These are phyloP conservation scores for Phainopepla nitens DNA, from an alignment of 2,113 vertebrate genomes.

Conservation along the genomic window DNA sequence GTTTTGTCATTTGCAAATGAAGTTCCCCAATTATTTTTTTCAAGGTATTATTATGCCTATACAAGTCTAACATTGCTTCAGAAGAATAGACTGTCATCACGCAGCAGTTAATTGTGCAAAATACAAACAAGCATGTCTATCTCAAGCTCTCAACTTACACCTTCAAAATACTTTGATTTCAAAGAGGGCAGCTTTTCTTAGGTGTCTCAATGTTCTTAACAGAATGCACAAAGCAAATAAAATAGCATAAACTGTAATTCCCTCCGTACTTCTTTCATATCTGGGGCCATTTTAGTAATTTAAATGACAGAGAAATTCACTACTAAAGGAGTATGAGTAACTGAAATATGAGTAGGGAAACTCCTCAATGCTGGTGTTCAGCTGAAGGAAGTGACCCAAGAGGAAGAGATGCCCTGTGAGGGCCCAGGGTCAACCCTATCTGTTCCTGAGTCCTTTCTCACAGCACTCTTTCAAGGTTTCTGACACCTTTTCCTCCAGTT, in stretches of 20 bases:
- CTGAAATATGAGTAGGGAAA: neutral
- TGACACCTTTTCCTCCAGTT: neutral
- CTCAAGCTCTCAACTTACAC: neutral
- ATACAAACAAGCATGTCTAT: accelerated
- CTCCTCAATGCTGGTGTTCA: neutral
- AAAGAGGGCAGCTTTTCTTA: neutral
- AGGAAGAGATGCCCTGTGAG: neutral
- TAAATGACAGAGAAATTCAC: neutral
- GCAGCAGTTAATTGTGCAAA: neutral
- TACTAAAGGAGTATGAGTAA: neutral
- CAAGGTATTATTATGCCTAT: neutral
- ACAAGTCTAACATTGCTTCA: neutral
- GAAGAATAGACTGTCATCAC: neutral
- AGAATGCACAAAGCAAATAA: neutral
- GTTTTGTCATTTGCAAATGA: neutral
- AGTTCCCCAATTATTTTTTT: neutral
- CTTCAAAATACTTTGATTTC: neutral
- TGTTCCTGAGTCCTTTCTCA: neutral
- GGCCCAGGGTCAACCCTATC: neutral
- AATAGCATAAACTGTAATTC: neutral
- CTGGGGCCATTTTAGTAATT: neutral
- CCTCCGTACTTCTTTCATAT: neutral
- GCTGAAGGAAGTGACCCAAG: neutral
- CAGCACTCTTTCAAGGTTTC: neutral
- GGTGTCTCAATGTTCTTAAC: neutral